A percentile compares a stretch with the other conserved stretches of the same genome.
phyloP scores from a whole-genome alignment of 2,113 vertebrate species.

The Kryptolebias marmoratus region DNA sequence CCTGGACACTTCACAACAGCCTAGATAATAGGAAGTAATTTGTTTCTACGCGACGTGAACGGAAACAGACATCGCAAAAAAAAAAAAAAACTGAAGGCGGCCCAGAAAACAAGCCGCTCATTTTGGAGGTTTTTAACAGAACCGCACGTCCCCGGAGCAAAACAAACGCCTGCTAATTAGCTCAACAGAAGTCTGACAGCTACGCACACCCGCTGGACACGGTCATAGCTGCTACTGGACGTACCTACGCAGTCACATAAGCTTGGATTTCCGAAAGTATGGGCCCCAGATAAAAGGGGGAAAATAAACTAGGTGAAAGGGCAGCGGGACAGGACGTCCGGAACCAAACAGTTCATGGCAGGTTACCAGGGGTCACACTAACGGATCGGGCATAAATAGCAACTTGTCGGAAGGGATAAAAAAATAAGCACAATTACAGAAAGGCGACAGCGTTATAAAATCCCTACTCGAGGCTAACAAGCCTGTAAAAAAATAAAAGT shows the following conservation, averaged over 20 bases:
- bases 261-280: not conserved
- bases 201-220: not conserved
- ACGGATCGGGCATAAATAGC: not conserved
- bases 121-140: not conserved
- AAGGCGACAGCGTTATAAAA: not conserved
- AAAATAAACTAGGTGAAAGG: conserved; percentile 63
- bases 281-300: not conserved
- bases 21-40: not conserved
- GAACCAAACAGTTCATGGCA: conserved; percentile 15
- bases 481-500: not conserved
- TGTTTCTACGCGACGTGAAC: not conserved
- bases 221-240: not conserved
- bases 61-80: too few relatives aligned
- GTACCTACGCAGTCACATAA: not conserved
- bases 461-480: too few relatives aligned
- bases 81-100: too few relatives aligned
- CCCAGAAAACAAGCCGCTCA: not conserved
- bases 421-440: not conserved
- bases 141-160: too few relatives aligned
- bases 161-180: too few relatives aligned
- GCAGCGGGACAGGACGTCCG: conserved; percentile 36
- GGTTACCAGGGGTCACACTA: not conserved
- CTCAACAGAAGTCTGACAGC: not conserved
- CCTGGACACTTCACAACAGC: not conserved
- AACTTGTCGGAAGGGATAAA: not conserved